Evolutionary conservation across 2,797 vertebrate genomes (phyloP), one percentile per base, ranked within the genome.

Genomic region (Tauraco hartlaubi): DNA sequence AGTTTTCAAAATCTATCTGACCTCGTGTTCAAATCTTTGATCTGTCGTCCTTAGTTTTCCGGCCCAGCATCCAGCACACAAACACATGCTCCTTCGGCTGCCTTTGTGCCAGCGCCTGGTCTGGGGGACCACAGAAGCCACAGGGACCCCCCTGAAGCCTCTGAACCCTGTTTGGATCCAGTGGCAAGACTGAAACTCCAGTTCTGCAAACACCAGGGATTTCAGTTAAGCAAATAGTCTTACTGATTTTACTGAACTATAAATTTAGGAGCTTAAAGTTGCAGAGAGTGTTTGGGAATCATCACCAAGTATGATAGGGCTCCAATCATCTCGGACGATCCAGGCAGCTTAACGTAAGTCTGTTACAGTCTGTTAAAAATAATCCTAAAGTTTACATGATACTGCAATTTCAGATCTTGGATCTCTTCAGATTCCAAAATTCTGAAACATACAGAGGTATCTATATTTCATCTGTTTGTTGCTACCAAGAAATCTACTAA

Each of bases 1-100:
- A 90, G 73, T 88, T 89, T 88, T 93, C 87, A 72, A 68, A 96
- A 92, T 49, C 88, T 79, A 44, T 85, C 87, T 76, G 82, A 91
- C 88, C 88, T 69, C 9, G 4, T 21, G 83, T 46, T 93, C 72
- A 80, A 93, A 97, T 84, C 92, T 95, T 88, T 95, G 75, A 93
- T 96, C 72, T 91, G 86, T 88, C 75, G 0, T 21, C 59, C 69
- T 35, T 1, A 35, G 94, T 92, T 94, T 88, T 44, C 62, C 25
- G 19, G 81, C 72, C 4, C 49, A 22, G 51, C 90, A 55, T 75
- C 93, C 91, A 16, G 88, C 8, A 20, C 74, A 62, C 72, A 11
- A 56, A 39, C 31, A 11, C 25, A 4, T 0, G 54, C 69, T 71
- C 77, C 74, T 43, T 12, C 79, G 51, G 41, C 55, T 39, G 51